Evolutionary conservation across 2,888 invertebrate species (phyloP).

Genomic region (Macrosiphum euphorbiae): DNA sequence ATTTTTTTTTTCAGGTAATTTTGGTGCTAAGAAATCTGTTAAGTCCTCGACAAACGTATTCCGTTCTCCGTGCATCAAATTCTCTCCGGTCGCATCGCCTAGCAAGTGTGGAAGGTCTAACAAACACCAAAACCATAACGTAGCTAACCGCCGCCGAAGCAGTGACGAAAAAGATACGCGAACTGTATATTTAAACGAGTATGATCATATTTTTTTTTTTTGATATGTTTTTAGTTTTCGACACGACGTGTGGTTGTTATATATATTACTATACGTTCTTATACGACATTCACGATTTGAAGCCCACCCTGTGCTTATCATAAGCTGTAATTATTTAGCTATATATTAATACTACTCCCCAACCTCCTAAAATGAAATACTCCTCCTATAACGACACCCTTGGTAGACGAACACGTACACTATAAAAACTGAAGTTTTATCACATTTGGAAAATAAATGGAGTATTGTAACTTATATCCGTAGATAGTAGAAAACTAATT

Average conservation of each 20-base stretch:
- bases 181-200: slow-evolving; percentile 46
- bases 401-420: not conserved
- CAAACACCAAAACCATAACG: slow-evolving; percentile 39
- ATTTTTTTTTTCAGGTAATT: slow-evolving; percentile 51
- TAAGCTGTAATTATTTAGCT: not conserved
- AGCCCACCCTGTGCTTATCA: not conserved
- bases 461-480: not conserved
- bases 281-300: not conserved
- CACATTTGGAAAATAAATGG: not conserved
- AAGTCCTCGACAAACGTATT: slow-evolving; percentile 50
- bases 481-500: not conserved
- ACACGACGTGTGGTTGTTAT: not conserved
- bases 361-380: not conserved
- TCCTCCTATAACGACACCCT: not conserved
- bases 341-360: not conserved
- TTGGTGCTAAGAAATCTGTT: slow-evolving; percentile 38
- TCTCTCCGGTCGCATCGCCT: slow-evolving; percentile 42
- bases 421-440: not conserved
- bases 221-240: not conserved
- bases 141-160: slow-evolving; percentile 26
- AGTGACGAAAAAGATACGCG: slow-evolving; percentile 46
- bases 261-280: not conserved
- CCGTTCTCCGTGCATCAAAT: slow-evolving; percentile 45
- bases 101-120: slow-evolving; percentile 42
- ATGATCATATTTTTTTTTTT: not conserved